Evolutionary conservation across 2,113 vertebrate species (phyloP).

Genomic region (Rhadina sibilatrix): DNA sequence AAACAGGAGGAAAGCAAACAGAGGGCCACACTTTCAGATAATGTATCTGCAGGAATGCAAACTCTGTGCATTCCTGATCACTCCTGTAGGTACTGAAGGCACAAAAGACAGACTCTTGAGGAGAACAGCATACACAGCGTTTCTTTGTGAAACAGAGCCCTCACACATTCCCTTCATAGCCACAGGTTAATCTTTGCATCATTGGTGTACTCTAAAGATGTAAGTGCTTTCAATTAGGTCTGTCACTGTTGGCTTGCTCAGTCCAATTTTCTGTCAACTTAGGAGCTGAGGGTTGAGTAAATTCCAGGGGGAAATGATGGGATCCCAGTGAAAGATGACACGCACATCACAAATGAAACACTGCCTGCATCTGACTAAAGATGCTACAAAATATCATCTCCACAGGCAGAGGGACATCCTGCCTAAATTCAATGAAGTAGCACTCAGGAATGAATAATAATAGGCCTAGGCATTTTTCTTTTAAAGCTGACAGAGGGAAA

Average conservation of each 20-base stretch:
- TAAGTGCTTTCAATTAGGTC: slow-evolving; percentile 9
- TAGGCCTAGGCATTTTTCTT: neutral
- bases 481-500: neutral
- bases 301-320: neutral
- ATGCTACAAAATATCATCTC: neutral
- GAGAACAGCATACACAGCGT: neutral
- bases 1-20: slow-evolving; percentile 44
- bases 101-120: slow-evolving; percentile 37
- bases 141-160: slow-evolving; percentile 35
- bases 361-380: neutral
- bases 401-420: neutral
- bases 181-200: slow-evolving; percentile 18
- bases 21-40: slow-evolving; percentile 29
- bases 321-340: neutral
- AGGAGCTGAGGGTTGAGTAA: neutral
- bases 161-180: neutral
- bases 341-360: neutral
- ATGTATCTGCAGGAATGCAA: slow-evolving; percentile 33
- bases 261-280: slow-evolving; percentile 6
- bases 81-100: slow-evolving; percentile 30
- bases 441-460: neutral
- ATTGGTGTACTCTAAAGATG: neutral
- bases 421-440: neutral
- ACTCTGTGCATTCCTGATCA: slow-evolving; percentile 42
- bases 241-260: neutral